Base-by-base conservation (phyloP, 2,888 invertebrate species). In the Diarsia dahlii region DNA sequence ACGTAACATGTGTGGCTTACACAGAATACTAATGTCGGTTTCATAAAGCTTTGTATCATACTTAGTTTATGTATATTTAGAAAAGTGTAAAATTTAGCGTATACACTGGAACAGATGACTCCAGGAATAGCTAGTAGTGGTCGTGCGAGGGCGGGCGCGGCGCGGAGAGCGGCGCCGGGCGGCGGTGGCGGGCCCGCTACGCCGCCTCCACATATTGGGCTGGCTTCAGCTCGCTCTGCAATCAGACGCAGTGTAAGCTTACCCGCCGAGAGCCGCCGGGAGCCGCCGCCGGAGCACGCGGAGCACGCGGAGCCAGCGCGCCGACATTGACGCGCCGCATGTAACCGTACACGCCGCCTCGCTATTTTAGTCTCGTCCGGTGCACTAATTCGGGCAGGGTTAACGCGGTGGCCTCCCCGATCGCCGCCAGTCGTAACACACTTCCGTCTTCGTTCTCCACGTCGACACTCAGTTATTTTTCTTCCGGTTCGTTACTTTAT, bases 321-420 rank as follows among this genome's bases (percentile, higher is more conserved):
- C 92, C 95, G 94, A 93, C 95, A 95, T 95, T 95, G 95, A 95
- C 95, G 96, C 94, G 93, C 94, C 94, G 93, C 90, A 92, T 96
- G 96, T 96, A 96, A 96, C 95, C 93, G 95, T 96, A 96, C 94
- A 95, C 96, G 96, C 95, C 94, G 94, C 92, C 93, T 93, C 92
- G 95, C 96, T 96, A 96, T 96, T 96, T 96, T 93, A 90, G 95
- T 95, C 95, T 92, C 95, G 94, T 94, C 92, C 95, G 95, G 95
- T 96, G 96, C 96, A 96, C 96, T 96, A 96, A 96, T 95, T 96
- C 96, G 96, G 96, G 96, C 96, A 95, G 96, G 96, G 96, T 96
- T 96, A 96, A 93, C 95, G 94, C 94, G 94, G 93, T 93, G 95
- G 95, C 95, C 95, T 95, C 95, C 92, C 92, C 90, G 92, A 92